Evolutionary conservation across 2,113 vertebrate species (phyloP), one percentile per base, ranked within the genome.

Genomic region (Tragulus kanchil): DNA sequence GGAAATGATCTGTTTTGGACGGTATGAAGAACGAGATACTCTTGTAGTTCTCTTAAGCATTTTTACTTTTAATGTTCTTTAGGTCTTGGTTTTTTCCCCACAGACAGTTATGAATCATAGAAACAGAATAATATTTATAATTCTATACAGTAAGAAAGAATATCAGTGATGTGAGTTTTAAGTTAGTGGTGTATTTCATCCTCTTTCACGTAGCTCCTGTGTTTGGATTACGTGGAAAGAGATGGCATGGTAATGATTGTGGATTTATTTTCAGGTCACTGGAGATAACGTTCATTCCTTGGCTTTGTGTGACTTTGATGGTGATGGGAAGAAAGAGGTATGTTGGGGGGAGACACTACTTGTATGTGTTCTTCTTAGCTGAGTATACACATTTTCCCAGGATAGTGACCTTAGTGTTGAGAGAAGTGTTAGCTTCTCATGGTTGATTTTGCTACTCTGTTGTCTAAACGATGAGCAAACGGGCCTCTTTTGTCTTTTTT

Each of bases 1-100:
- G 99, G 99, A 93, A 99, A 99, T 83, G 99, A 99, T 96, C 98
- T 98, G 58, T 99, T 99, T 96, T 99, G 99, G 99, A 99, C 99
- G 65, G 99, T 99, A 99, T 98, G 99, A 73, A 86, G 56, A 28
- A 0, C 0, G 9, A 11, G 58, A 85, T 9, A 54, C 81, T 85
- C 2, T 71, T 96, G 83, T 83, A 73, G 5, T 93, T 1, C 11
- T 91, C 21, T 42, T 93, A 71, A 65, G 45, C 82, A 58, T 59
- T 64, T 86, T 85, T 2, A 94, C 48, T 96, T 90, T 96, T 67
- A 85, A 13, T 90, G 48, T 85, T 52, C 36, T 28, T 91, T 91
- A 78, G 13, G 28, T 61, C 95, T 25, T 96, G 54, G 10, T 23
- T 59, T 10, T 71, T 64, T 42, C 61, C 92, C 31, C 36, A 88